Conservation (phyloP, 2,797 vertebrate genomes). For the Rhinatrema bivittatum region DNA sequence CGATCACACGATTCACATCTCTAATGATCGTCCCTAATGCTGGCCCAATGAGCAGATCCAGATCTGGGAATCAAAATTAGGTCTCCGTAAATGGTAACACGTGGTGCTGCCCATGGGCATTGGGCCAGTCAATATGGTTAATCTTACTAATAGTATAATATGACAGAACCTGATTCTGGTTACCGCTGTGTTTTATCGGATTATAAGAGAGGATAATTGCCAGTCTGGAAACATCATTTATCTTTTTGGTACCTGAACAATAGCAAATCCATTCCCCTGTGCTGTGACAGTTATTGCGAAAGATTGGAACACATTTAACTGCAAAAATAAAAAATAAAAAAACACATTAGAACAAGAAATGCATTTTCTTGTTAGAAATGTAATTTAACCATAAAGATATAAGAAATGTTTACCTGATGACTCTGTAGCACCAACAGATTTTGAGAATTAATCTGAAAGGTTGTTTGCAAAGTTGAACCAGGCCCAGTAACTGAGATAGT, state of each 20-base stretch:
- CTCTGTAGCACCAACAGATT: constrained; percentile 34
- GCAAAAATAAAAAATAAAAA: constrained; percentile 4
- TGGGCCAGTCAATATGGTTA: too few species aligned
- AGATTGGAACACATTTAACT: constrained; percentile 17
- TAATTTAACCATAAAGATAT: not conserved
- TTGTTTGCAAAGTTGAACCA: not conserved
- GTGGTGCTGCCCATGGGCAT: too few species aligned
- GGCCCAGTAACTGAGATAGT: constrained; percentile 29
- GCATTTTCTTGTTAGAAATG: not conserved
- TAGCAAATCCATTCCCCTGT: constrained; percentile 52
- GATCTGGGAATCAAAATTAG: too few species aligned
- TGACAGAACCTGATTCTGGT: too few species aligned
- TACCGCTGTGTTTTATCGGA: too few species aligned
- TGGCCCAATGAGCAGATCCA: too few species aligned
- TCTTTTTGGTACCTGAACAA: constrained; percentile 64
- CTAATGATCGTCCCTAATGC: too few species aligned
- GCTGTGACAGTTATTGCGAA: constrained; percentile 36
- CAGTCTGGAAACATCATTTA: too few species aligned
- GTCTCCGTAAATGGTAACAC: too few species aligned
- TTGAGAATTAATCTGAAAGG: constrained; percentile 41
- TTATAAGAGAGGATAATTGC: too few species aligned
- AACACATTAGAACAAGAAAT: not conserved
- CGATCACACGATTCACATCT: too few species aligned
- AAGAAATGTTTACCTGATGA: constrained; percentile 35
- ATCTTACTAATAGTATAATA: too few species aligned